phyloP scores from a whole-genome alignment of 2,888 invertebrate species.

The Aphelenchoides bicaudatus region DNA sequence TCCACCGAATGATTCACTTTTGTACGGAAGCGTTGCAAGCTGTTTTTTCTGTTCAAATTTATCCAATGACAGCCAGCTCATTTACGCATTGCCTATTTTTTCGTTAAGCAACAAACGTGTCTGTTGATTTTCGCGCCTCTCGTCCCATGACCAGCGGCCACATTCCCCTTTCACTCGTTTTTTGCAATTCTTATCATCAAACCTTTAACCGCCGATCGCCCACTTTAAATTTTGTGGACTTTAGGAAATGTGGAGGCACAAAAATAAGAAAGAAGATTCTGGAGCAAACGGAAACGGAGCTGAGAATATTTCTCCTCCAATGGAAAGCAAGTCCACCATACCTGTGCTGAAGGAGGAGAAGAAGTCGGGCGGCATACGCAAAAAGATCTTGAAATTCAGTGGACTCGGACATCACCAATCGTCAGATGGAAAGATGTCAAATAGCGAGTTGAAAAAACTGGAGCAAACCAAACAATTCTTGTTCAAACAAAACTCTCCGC shows the following conservation, averaged over 20 bases:
- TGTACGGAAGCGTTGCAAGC: too few relatives aligned
- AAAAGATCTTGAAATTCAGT: conserved; percentile 23
- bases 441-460: conserved; percentile 17
- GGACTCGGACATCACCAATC: conserved; percentile 7
- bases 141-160: neutral
- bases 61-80: too few relatives aligned
- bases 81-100: too few relatives aligned
- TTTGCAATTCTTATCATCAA: neutral
- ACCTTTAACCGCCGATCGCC: neutral
- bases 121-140: neutral
- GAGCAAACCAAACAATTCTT: conserved; percentile 25
- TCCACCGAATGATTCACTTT: too few relatives aligned
- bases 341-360: too few relatives aligned
- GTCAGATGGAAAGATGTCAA: neutral
- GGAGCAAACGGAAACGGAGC: conserved; percentile 4
- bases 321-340: too few relatives aligned
- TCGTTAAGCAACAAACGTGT: neutral
- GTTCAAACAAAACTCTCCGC: conserved; percentile 10
- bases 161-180: neutral
- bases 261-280: conserved; percentile 19
- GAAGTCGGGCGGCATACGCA: conserved; percentile 21
- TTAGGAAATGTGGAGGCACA: conserved; percentile 23
- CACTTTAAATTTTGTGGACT: neutral
- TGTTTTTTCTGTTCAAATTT: too few relatives aligned
- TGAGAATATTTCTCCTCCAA: too few relatives aligned